Conservation (phyloP, 1,140 invertebrate species). For the Zaprionus ornatus region DNA sequence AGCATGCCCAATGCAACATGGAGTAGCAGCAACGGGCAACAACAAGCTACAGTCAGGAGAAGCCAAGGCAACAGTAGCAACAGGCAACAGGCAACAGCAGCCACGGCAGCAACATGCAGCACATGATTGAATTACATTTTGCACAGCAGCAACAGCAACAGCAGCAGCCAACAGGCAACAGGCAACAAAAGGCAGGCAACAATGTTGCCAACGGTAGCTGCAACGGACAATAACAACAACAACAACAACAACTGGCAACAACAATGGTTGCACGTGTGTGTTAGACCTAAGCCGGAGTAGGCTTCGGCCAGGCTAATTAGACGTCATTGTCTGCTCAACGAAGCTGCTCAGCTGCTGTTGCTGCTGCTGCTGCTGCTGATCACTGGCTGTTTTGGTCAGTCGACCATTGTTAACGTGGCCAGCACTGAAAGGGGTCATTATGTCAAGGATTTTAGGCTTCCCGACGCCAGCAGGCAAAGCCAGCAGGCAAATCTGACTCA, state of each 20-base stretch:
- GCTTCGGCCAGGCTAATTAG: conserved; percentile 74
- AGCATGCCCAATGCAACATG: conserved; percentile 40
- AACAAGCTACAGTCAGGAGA: too few species aligned
- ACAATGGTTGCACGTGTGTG: conserved; percentile 54
- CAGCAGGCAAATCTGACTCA: conserved; percentile 32
- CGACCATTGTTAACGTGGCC: conserved; percentile 72
- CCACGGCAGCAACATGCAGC: conserved; percentile 20
- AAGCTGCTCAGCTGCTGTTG: conserved; percentile 11
- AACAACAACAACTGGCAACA: conserved; percentile 26
- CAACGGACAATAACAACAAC: conserved; percentile 17
- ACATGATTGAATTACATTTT: conserved; percentile 82
- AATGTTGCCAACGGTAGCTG: conserved; percentile 69
- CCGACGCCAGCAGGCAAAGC: conserved; percentile 41
- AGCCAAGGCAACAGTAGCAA: background rate
- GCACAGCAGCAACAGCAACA: conserved; percentile 43
- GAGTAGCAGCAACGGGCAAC: conserved; percentile 12
- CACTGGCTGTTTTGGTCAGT: conserved; percentile 53
- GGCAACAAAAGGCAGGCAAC: conserved; percentile 52
- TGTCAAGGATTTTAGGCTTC: conserved; percentile 79
- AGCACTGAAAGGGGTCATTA: conserved; percentile 80
- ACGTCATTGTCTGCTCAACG: conserved; percentile 71
- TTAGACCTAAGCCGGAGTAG: conserved; percentile 33
- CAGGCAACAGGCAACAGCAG: conserved; percentile 7
- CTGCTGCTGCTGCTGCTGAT: conserved; percentile 38
- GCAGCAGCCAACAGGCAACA: conserved; percentile 28